Base-by-base conservation (phyloP, 2,888 invertebrate species). In the Augochlorella aurata region DNA sequence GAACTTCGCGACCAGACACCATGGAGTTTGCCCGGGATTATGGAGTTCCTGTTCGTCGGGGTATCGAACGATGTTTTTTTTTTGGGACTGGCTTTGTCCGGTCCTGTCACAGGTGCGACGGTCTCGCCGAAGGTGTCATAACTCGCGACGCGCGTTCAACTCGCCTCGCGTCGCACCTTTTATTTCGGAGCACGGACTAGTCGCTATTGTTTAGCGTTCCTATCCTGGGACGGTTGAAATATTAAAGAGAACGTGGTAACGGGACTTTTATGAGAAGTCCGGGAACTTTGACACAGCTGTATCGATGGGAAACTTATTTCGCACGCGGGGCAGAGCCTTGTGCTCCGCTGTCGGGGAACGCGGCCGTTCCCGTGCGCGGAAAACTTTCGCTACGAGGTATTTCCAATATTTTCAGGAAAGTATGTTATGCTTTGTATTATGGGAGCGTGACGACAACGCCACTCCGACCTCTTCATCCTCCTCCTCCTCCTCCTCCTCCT, bases 341-440 rank as follows among this genome's bases (percentile, higher is more conserved):
- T 38, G 38, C 7, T 38, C 3, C 38, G 5, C 14, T 61, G 58
- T 50, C 67, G 71, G 50, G 71, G 61, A 77, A 72, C 71, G 67
- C 21, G 21, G 58, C 16, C 18, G 50, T 38, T 76, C 66, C 74
- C 66, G 58, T 77, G 66, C 58, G 70, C 77, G 50, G 77, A 77
- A 45, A 71, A 79, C 66, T 79, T 79, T 79, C 66, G 71, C 65
- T 50, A 54, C 66, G 7, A 54, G 29, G 66, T 66, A 66, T 76
- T 79, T 77, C 70, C 77, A 77, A 67, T 71, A 79, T 71, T 79
- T 79, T 66, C 66, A 50, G 29, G 67, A 50, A 61, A 72, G 67
- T 38, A 21, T 58, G 79, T 21, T 38, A 9, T 50, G 18, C 61
- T 79, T 79, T 77, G 67, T 67, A 66, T 1, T 45, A 61, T 71